Evolutionary conservation across 2,888 invertebrate species (phyloP).

Genomic region (Acleris cristana): DNA sequence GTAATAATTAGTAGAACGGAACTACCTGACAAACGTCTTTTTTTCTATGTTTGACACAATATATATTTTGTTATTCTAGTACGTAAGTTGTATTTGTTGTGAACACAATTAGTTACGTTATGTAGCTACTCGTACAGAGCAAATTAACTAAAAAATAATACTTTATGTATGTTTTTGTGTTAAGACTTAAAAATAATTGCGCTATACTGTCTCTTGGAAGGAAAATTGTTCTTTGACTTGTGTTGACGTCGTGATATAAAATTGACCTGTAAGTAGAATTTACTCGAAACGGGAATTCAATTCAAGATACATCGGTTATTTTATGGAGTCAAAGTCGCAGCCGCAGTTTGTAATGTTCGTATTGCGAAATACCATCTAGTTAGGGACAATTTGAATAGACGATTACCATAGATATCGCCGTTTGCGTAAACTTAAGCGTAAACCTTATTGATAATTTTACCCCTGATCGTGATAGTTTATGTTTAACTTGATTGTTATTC

Average conservation of each 20-base stretch:
- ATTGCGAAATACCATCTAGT: conserved; percentile 29
- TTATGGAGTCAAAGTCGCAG: conserved; percentile 5
- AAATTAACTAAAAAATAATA: no score
- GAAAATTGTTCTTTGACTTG: no score
- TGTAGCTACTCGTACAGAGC: no score
- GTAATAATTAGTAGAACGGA: no score
- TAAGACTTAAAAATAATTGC: no score
- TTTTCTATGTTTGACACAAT: no score
- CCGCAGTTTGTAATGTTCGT: conserved; percentile 8
- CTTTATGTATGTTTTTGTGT: no score
- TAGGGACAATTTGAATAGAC: conserved; percentile 29
- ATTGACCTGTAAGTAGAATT: neutral
- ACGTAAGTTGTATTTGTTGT: no score
- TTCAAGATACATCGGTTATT: conserved; percentile 3
- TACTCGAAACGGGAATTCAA: neutral
- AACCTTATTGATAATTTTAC: conserved; percentile 15
- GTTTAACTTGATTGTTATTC: conserved; percentile 13
- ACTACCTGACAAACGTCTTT: no score
- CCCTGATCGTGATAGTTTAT: conserved; percentile 23
- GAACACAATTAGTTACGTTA: no score
- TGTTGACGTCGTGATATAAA: neutral
- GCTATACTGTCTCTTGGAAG: no score
- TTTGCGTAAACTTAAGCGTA: conserved; percentile 27
- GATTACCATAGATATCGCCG: conserved; percentile 24
- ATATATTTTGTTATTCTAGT: no score